These are phyloP conservation scores for Fukomys damarensis DNA, from an alignment of 2,113 vertebrate genomes.

Conservation along the genomic window DNA sequence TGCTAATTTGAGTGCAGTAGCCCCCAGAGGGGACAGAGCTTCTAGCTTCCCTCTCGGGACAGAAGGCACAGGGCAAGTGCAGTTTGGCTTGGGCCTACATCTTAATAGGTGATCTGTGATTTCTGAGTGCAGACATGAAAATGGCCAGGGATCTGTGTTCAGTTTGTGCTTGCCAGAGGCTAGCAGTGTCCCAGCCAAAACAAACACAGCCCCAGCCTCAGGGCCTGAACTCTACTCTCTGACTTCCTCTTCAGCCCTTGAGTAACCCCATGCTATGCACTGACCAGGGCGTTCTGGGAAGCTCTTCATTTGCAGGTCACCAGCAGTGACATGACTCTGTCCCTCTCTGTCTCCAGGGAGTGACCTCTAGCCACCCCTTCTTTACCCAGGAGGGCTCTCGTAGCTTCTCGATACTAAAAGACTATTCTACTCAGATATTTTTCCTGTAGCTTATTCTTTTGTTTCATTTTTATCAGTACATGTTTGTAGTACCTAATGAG, in stretches of 20 bases:
- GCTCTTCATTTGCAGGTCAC: not conserved
- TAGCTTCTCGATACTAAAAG: not conserved
- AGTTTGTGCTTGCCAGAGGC: constrained; percentile 9
- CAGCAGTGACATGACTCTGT: not conserved
- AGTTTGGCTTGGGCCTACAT: not conserved
- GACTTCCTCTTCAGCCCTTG: not conserved
- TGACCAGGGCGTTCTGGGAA: not conserved
- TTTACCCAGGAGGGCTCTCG: not conserved
- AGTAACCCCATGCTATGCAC: not conserved
- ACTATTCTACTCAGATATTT: not conserved
- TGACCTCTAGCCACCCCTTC: not conserved
- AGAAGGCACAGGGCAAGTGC: not conserved
- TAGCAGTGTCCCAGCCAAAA: constrained; percentile 67
- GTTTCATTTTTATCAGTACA: not conserved
- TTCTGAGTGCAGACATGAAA: constrained; percentile 33
- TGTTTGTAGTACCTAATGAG: not conserved
- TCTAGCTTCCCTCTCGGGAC: not conserved
- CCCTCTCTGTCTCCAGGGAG: not conserved
- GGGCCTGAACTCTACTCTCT: not conserved
- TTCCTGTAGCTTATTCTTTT: not conserved
- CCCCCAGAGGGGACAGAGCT: not conserved
- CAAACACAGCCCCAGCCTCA: constrained; percentile 42
- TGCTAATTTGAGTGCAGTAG: not conserved
- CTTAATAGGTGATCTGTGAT: constrained; percentile 1
- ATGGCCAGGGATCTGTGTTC: not conserved